phyloP scores from a whole-genome alignment of 2,888 invertebrate species.

The Melitaea athalia region DNA sequence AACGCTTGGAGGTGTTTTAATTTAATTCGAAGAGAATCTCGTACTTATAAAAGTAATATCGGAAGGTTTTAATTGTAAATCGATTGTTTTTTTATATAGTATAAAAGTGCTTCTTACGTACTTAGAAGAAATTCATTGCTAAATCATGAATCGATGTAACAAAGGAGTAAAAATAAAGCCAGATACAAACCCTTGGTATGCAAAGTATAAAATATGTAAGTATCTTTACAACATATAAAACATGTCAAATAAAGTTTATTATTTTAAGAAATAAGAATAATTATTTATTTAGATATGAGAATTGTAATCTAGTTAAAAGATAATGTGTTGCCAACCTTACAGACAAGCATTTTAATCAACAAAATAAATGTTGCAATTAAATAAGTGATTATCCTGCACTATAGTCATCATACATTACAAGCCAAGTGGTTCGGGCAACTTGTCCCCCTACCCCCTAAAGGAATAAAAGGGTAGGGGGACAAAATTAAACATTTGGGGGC shows the following conservation, averaged over 20 bases:
- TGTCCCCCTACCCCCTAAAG: slow-evolving; percentile 47
- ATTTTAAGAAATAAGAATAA: background rate
- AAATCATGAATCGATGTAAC: background rate
- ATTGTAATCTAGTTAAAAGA: slow-evolving; percentile 1
- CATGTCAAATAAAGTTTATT: background rate
- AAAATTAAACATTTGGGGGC: slow-evolving; percentile 79
- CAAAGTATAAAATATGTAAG: background rate
- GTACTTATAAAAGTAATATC: background rate
- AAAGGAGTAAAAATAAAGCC: background rate
- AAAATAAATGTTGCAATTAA: slow-evolving; percentile 80
- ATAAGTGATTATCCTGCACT: slow-evolving; percentile 79
- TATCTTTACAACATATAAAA: background rate
- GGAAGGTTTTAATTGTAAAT: background rate
- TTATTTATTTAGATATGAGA: background rate
- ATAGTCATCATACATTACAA: slow-evolving; percentile 74
- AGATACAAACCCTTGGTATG: background rate
- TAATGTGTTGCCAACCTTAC: slow-evolving; percentile 52
- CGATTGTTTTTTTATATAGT: background rate
- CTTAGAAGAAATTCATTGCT: background rate
- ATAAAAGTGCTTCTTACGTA: background rate
- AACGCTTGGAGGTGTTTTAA: background rate
- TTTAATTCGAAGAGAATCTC: background rate
- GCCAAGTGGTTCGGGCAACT: slow-evolving; percentile 57
- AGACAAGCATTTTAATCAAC: slow-evolving; percentile 77
- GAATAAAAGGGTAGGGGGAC: slow-evolving; percentile 51